Conservation (phyloP, 2,888 invertebrate species). For the Muschampia plurimacula region DNA sequence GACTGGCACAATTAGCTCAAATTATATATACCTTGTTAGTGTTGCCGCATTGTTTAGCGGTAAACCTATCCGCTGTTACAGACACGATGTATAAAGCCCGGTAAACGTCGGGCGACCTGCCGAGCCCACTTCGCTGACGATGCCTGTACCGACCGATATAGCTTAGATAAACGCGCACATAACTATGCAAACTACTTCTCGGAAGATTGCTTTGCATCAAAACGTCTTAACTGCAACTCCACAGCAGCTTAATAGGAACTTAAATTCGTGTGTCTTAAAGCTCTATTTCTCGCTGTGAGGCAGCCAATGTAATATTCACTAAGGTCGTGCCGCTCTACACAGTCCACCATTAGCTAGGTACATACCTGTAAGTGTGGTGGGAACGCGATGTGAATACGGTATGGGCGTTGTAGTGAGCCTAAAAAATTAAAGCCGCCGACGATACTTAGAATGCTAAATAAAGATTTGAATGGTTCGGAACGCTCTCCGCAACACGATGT, state of each 20-base stretch:
- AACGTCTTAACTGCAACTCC: slow-evolving; percentile 53
- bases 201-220: slow-evolving; percentile 39
- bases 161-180: slow-evolving; percentile 80
- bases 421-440: slow-evolving; percentile 77
- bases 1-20: not conserved
- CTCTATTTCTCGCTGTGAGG: slow-evolving; percentile 49
- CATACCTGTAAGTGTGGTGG: slow-evolving; percentile 73
- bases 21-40: not conserved
- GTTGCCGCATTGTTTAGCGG: not conserved
- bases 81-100: slow-evolving; percentile 58
- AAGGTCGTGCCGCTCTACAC: slow-evolving; percentile 49
- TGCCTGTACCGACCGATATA: slow-evolving; percentile 69
- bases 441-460: slow-evolving; percentile 78
- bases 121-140: slow-evolving; percentile 57
- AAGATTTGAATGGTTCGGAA: slow-evolving; percentile 61
- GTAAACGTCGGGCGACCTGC: slow-evolving; percentile 60
- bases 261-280: slow-evolving; percentile 52
- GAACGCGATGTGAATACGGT: slow-evolving; percentile 77
- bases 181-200: slow-evolving; percentile 80
- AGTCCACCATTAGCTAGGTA: slow-evolving; percentile 76
- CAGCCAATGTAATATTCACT: slow-evolving; percentile 45
- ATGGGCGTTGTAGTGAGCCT: slow-evolving; percentile 73
- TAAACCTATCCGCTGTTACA: slow-evolving; percentile 36
- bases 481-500: slow-evolving; percentile 66
- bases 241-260: slow-evolving; percentile 53